Evolutionary conservation across 2,888 invertebrate genomes (phyloP).

Genomic region (Drosophila tripunctata): DNA sequence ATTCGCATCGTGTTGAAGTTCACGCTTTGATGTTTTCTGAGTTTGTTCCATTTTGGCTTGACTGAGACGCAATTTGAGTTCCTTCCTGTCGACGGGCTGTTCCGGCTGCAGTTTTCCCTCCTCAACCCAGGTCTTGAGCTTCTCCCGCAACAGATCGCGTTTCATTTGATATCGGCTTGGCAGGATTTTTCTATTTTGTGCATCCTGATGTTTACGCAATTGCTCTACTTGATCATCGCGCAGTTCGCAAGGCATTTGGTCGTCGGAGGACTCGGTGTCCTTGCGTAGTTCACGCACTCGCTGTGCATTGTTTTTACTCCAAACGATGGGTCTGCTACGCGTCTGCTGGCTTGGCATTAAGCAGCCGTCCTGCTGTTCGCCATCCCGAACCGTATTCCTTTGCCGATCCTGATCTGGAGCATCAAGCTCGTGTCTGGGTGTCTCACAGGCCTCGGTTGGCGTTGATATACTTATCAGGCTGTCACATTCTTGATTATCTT

Average conservation of each 20-base stretch:
- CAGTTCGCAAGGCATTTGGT: background rate
- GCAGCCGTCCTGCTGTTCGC: background rate
- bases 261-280: background rate
- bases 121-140: constrained; percentile 30
- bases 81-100: background rate
- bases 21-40: too few species aligned
- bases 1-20: background rate
- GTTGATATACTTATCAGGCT: too few species aligned
- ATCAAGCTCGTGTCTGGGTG: too few species aligned
- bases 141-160: constrained; percentile 14
- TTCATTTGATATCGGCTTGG: constrained; percentile 25
- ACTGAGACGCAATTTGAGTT: background rate
- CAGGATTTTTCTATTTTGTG: constrained; percentile 22
- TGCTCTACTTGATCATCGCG: constrained; percentile 24
- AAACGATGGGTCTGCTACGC: constrained; percentile 3
- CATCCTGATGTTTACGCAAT: constrained; percentile 25
- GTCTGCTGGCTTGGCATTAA: background rate
- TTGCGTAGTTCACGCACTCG: constrained; percentile 17
- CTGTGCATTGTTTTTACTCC: constrained; percentile 21
- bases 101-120: constrained; percentile 24
- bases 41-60: background rate
- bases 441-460: too few species aligned
- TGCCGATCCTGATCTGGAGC: too few species aligned
- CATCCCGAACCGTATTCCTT: too few species aligned
- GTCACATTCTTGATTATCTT: too few species aligned